Evolutionary conservation across 2,113 vertebrate species (phyloP), one percentile per base, ranked within the genome.

Genomic region (Brachirus orientalis): DNA sequence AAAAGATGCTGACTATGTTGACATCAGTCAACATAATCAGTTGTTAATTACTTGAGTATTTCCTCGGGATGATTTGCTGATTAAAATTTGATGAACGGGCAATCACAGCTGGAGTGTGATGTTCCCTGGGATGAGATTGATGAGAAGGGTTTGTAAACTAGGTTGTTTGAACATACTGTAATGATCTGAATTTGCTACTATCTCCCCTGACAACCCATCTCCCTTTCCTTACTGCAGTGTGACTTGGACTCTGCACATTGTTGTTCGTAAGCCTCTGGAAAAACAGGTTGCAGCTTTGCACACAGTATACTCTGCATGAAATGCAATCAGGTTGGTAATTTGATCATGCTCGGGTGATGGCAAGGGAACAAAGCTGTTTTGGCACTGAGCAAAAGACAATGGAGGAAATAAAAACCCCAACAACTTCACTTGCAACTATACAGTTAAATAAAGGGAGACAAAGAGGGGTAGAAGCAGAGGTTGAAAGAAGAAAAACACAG

Each of bases 301-400:
- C 22, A 40, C 37, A 48, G 41, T 17, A 18, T 5, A 5, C 43
- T n/a, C 48, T 8, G 13, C 7, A n/a, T 10, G 57, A 46, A 67
- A 70, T 38, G 43, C 0, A 1, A 66, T 54, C 61, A 63, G 6
- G 2, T 18, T 3, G 36, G 68, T 70, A 54, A 65, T 52, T 44
- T 55, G 58, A 73, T 70, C 9, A 11, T 2, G 9, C 14, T 37
- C 2, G 0, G 55, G 19, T 8, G 41, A 52, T 46, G 20, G 33
- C 52, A 60, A 18, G 59, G 10, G 33, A 72, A 76, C 51, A 81
- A 56, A 58, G 13, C 37, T 1, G 28, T 28, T 28, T 28, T 28
- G 28, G 28, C 54, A 22, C 20, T 38, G 16, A 11, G 13, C 17
- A n/a, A n/a, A n/a, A n/a, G n/a, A 56, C 11, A 28, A 28, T 28